phyloP scores from a whole-genome alignment of 2,888 invertebrate species.

The Eretmocerus hayati region DNA sequence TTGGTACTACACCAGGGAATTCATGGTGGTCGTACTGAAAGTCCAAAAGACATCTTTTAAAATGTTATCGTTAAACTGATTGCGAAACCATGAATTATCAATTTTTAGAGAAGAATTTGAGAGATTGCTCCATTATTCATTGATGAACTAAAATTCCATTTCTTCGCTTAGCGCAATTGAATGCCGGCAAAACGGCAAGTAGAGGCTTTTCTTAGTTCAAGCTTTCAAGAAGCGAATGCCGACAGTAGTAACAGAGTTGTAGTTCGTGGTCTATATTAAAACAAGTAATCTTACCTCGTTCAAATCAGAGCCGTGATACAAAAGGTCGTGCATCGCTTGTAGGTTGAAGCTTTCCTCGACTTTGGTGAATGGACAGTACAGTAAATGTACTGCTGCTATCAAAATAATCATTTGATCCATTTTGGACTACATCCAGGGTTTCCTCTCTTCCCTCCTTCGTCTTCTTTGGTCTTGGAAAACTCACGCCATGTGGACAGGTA shows the following conservation, averaged over 20 bases:
- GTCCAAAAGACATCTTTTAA: constrained; percentile 3
- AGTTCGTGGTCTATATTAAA: constrained; percentile 17
- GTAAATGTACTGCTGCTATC: constrained; percentile 69
- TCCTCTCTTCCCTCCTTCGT: no score
- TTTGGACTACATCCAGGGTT: no score
- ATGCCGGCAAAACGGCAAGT: no score
- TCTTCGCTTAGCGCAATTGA: no score
- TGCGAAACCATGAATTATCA: no score
- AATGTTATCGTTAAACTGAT: no score
- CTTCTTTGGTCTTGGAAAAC: background rate
- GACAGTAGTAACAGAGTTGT: no score
- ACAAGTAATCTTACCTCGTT: constrained; percentile 59
- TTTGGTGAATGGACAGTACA: constrained; percentile 93
- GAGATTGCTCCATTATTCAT: no score
- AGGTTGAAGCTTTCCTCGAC: constrained; percentile 99
- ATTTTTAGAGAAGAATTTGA: no score
- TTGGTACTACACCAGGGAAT: constrained; percentile 95
- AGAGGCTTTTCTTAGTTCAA: no score
- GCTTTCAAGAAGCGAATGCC: no score
- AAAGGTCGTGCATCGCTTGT: constrained; percentile 95
- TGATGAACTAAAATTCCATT: no score
- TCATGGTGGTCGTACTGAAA: constrained; percentile 92
- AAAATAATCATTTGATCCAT: constrained; percentile 72
- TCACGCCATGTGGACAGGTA: background rate
- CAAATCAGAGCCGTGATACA: constrained; percentile 80